Conservation (phyloP, 1,140 invertebrate genomes). For the Drosophila kepulauana region DNA sequence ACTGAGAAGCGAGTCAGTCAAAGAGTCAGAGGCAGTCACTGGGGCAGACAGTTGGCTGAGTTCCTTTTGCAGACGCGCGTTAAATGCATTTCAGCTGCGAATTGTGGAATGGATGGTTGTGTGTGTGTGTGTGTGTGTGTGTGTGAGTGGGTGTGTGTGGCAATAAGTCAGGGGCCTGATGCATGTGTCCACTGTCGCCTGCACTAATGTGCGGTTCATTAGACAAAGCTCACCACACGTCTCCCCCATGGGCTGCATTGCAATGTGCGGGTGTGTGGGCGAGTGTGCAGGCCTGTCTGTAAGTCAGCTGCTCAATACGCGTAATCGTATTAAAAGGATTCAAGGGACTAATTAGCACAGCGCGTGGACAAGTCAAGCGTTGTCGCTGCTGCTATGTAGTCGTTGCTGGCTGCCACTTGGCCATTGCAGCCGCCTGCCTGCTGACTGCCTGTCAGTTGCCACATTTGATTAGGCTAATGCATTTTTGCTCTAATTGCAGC, state of each 20-base stretch:
- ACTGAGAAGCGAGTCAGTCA: conserved; percentile 27
- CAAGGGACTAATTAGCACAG: conserved; percentile 77
- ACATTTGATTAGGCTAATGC: conserved; percentile 78
- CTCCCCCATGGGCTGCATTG: neutral
- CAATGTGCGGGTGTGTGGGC: neutral
- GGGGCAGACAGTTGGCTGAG: neutral
- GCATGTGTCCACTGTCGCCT: conserved; percentile 29
- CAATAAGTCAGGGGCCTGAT: conserved; percentile 68
- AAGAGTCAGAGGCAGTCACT: neutral
- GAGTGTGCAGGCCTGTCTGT: conserved; percentile 10
- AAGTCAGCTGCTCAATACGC: conserved; percentile 35
- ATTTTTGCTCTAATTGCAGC: conserved; percentile 69
- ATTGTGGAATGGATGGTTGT: neutral
- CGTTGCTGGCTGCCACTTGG: conserved; percentile 18
- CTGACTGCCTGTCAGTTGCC: conserved; percentile 1
- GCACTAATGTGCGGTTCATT: conserved; percentile 79
- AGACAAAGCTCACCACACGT: conserved; percentile 66
- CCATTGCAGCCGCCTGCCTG: neutral
- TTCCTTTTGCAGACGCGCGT: conserved; percentile 48
- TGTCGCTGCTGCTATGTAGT: conserved; percentile 5
- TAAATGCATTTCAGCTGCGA: conserved; percentile 62
- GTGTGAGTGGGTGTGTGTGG: conserved; percentile 1
- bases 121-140: neutral
- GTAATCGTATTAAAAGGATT: conserved; percentile 82
- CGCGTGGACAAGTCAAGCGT: conserved; percentile 11